These are phyloP conservation scores for Caracal caracal DNA, from an alignment of 2,113 vertebrate species.

Conservation along the genomic window DNA sequence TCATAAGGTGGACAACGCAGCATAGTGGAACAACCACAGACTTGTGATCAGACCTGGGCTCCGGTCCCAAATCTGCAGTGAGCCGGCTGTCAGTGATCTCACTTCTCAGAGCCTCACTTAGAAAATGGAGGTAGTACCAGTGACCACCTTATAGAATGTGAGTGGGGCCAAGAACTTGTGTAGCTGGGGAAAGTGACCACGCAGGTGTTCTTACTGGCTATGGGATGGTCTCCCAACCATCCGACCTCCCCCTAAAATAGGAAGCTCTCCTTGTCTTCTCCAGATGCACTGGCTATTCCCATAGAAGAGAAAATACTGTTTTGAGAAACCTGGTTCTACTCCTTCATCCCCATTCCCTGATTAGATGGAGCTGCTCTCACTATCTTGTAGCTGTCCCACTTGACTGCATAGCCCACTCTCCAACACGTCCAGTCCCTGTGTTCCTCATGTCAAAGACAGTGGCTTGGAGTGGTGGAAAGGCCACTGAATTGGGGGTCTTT, in stretches of 20 bases:
- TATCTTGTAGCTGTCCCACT: neutral
- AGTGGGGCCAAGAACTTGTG: neutral
- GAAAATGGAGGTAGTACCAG: neutral
- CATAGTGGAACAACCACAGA: neutral
- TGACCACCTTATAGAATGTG: rapidly evolving
- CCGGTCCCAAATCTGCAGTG: neutral
- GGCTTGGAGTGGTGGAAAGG: neutral
- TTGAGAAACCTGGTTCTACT: neutral
- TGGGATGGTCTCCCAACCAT: neutral
- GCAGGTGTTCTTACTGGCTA: neutral
- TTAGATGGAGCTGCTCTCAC: neutral
- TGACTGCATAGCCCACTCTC: neutral
- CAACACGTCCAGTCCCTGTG: neutral
- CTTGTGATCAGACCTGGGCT: neutral
- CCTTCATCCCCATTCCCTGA: neutral
- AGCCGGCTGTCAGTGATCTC: neutral
- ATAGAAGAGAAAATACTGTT: neutral
- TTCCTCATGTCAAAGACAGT: neutral
- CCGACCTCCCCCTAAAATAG: neutral
- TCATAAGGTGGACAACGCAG: neutral
- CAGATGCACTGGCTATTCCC: neutral
- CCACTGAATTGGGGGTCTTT: neutral
- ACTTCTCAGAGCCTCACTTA: neutral
- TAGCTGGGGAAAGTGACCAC: neutral
- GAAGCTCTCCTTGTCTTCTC: neutral